Evolutionary conservation across 2,113 vertebrate species (phyloP).

Genomic region (Grammomys surdaster): DNA sequence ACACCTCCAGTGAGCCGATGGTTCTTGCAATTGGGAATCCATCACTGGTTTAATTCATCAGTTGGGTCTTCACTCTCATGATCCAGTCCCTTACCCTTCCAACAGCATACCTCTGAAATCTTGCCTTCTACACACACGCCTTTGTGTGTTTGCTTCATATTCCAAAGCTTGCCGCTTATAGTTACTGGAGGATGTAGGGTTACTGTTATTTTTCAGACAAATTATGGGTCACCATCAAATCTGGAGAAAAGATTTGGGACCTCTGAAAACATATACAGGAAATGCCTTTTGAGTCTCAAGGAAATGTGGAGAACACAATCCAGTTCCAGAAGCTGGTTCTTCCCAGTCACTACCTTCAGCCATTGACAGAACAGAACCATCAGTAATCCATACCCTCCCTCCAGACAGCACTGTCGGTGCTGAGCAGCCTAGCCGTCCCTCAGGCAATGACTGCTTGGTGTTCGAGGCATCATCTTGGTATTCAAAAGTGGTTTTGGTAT

Average conservation of each 20-base stretch:
- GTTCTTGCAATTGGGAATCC: not conserved
- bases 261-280: not conserved
- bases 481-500: not conserved
- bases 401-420: not conserved
- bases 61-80: not conserved
- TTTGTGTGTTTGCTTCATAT: not conserved
- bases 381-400: fast-evolving
- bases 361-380: not conserved
- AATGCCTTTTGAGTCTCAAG: not conserved
- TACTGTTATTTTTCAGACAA: not conserved
- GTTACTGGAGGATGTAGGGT: not conserved
- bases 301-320: not conserved
- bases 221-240: not conserved
- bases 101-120: not conserved
- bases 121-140: not conserved
- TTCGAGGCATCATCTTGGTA: not conserved
- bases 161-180: not conserved
- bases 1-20: not conserved
- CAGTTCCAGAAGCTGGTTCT: not conserved
- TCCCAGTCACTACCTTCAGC: fast-evolving
- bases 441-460: not conserved
- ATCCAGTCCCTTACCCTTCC: not conserved
- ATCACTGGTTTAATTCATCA: not conserved
- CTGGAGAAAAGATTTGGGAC: not conserved
- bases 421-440: not conserved